Base-by-base conservation (phyloP, 1,140 invertebrate species). In the Adelges cooleyi region DNA sequence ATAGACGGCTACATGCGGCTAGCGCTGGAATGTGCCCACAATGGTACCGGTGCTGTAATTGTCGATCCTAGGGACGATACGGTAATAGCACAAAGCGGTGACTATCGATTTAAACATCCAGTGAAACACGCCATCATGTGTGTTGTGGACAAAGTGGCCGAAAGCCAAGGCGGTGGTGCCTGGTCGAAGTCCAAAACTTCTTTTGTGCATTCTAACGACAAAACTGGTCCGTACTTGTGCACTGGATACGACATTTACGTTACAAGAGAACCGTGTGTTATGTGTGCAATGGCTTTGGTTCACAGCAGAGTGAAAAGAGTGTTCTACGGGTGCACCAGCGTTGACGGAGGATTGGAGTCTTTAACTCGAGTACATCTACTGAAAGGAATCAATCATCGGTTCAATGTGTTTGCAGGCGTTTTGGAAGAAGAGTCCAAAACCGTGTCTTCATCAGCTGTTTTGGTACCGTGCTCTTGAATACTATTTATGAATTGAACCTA, bases 221-320 rank as follows among this genome's bases (percentile, higher is more conserved):
- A 67, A 15, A 62, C 40, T 36, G 81, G 81, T 2, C 83, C 86
- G 0, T 97, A 96, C 74, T 76, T 96, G 6, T 95, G 92, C 75
- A 95, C 92, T 0, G 86, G 86, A 10, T 94, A 90, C 76, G 87
- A 92, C 77, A 73, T 89, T 1, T 96, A 93, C 73, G 72, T 91
- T 13, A 82, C 85, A 2, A 79, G 79, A 65, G 94, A 97, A 73
- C 94, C 94, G 0, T 98, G 95, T 76, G 73, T 89, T 2, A 91
- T 97, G 83, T 96, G 95, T 77, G 80, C 90, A 0, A 97, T 97
- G 94, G 93, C 88, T 1, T 75, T 97, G 49, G 80, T 96, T 1
- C 95, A 97, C 76, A 90, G 90, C 25, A 77, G 95, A 69, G 83
- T 84, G 0, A 82, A 82, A 27, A 79, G 87, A 69, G 82, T 96